Conservation (phyloP, 2,797 vertebrate species). For the Podargus strigoides region DNA sequence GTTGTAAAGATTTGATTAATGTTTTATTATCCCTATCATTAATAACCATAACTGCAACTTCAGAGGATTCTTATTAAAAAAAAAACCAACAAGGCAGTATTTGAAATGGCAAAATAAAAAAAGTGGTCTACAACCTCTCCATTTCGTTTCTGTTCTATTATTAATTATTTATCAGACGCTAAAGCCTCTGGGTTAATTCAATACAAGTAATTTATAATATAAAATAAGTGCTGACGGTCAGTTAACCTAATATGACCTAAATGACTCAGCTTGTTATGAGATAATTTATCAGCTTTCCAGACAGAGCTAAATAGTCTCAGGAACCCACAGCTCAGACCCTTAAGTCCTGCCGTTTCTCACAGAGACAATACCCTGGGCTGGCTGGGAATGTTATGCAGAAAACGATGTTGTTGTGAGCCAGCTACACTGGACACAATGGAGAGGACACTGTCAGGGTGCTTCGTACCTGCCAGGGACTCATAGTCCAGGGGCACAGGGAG, state of each 20-base stretch:
- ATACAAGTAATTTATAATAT: constrained; percentile 67
- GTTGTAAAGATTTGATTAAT: constrained; percentile 54
- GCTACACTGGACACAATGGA: rapidly evolving
- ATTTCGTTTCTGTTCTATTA: constrained; percentile 72
- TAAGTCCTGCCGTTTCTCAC: not conserved
- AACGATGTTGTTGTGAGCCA: not conserved
- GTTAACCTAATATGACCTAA: constrained; percentile 68
- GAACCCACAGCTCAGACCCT: not conserved
- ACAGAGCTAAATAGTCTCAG: not conserved
- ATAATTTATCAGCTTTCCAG: constrained; percentile 56
- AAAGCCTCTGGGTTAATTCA: constrained; percentile 62
- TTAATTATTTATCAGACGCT: constrained; percentile 73
- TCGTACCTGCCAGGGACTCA: not conserved
- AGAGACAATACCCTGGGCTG: not conserved
- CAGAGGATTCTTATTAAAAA: not conserved
- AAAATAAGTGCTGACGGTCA: constrained; percentile 60
- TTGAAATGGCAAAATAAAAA: constrained; percentile 16
- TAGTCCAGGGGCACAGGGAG: not conserved
- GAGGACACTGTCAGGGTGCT: not conserved
- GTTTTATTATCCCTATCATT: constrained; percentile 40
- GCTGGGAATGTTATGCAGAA: not conserved
- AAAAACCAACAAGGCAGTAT: not conserved
- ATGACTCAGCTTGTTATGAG: constrained; percentile 70
- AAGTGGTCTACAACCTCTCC: constrained; percentile 44
- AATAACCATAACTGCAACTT: constrained; percentile 23